Evolutionary conservation across 2,797 vertebrate species (phyloP), one percentile per base, ranked within the genome.

Genomic region (Rhynchotus rufescens): DNA sequence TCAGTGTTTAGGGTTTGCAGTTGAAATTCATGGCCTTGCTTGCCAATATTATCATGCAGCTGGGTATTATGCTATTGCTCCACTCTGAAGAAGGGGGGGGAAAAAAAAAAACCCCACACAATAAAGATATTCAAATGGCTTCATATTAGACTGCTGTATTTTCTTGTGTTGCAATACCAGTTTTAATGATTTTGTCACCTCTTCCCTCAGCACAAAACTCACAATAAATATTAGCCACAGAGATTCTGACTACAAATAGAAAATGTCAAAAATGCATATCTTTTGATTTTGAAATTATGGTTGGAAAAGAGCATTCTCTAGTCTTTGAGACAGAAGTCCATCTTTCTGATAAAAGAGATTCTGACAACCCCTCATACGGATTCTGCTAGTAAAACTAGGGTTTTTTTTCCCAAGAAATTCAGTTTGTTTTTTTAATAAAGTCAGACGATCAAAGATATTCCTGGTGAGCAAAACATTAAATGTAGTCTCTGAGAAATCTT

Each of bases 21-120:
- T 94, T 90, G 96, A 96, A 97, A 96, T 84, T 92, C 94, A 72
- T 61, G 75, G 96, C 96, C 97, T 95, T 4, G 73, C 98, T 98
- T 98, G 97, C 96, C 97, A 95, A 69, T 93, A 89, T 94, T 92
- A 90, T 94, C 77, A 86, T 86, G 93, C 96, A 97, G 96, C 96
- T 96, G 95, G 89, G 51, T 93, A 69, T 95, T 79, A 90, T 84
- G 86, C 84, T 74, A 78, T 77, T 92, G 86, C 79, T 66, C 45
- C 71, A 52, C 73, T 74, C n/a, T 32, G 77, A 87, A 59, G 28
- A 54, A 52, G 9, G 28, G 49, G 49, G 9, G 12, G 79, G 89
- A 87, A 61, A 92, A 88, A 95, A 36, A 36, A 36, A 36, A 36
- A 36, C 7, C 36, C 36, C 47, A 49, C 49, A 94, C 94, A 97